These are phyloP conservation scores for Lissocephala sabroskyi DNA, from an alignment of 2,888 invertebrate species.

Conservation along the genomic window DNA sequence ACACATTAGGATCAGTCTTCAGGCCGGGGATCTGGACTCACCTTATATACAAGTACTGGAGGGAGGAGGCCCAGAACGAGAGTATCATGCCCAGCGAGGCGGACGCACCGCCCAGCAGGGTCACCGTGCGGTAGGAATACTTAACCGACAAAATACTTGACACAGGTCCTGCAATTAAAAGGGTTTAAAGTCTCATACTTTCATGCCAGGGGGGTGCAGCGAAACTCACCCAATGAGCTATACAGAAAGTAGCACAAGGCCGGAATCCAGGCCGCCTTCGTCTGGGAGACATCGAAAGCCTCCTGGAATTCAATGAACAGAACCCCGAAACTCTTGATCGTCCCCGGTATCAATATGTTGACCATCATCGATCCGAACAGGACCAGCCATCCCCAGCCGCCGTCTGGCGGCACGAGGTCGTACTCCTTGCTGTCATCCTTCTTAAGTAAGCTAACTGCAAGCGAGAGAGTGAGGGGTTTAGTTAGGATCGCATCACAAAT, in stretches of 20 bases:
- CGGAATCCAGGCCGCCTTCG: constrained; percentile 87
- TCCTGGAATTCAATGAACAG: constrained; percentile 87
- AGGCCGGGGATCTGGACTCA: constrained; percentile 71
- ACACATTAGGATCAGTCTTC: neutral
- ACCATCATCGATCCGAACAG: constrained; percentile 83
- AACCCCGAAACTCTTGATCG: constrained; percentile 90
- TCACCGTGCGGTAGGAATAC: constrained; percentile 88
- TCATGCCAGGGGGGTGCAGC: too few species aligned
- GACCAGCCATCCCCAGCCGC: constrained; percentile 90
- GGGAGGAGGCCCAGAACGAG: constrained; percentile 86
- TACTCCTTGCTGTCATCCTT: constrained; percentile 74
- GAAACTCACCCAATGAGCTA: constrained; percentile 86
- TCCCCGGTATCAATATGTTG: constrained; percentile 88
- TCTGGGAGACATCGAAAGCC: constrained; percentile 82
- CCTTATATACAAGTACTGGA: constrained; percentile 85
- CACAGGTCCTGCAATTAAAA: constrained; percentile 79
- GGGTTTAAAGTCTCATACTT: too few species aligned
- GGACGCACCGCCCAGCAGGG: constrained; percentile 85
- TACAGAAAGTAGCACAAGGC: constrained; percentile 90
- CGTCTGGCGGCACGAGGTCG: constrained; percentile 85
- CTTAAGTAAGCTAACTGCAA: constrained; percentile 54
- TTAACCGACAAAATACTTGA: constrained; percentile 88
- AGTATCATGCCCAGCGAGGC: constrained; percentile 89
- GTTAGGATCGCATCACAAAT: too few species aligned
- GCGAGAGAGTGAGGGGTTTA: too few species aligned